Evolutionary conservation across 2,113 vertebrate genomes (phyloP).

Genomic region (Uria lomvia): DNA sequence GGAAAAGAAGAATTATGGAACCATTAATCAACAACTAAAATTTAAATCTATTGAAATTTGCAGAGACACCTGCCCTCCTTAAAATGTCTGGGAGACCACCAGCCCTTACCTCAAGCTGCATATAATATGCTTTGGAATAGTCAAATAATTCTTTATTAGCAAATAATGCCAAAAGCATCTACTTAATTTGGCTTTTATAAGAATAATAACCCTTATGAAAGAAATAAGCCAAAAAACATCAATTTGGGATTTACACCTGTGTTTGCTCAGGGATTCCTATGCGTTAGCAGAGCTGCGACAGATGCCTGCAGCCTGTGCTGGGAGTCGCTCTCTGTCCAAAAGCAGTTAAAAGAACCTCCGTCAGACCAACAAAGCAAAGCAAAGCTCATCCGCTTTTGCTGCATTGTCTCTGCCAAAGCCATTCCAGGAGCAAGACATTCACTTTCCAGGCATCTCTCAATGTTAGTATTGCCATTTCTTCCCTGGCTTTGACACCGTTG

Average conservation of each 20-base stretch:
- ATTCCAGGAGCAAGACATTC: background rate
- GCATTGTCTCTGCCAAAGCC: constrained; percentile 21
- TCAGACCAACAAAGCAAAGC: background rate
- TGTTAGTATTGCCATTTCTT: background rate
- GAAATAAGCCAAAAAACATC: background rate
- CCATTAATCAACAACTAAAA: background rate
- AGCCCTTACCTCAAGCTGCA: background rate
- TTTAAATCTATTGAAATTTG: background rate
- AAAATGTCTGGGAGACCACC: background rate
- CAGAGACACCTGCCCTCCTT: background rate
- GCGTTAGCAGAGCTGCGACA: constrained; percentile 44
- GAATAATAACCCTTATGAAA: background rate
- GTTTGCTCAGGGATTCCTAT: constrained; percentile 45
- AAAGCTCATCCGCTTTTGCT: background rate
- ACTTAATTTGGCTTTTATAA: background rate
- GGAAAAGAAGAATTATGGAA: background rate
- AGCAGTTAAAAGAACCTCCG: constrained; percentile 22
- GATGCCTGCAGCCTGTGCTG: background rate
- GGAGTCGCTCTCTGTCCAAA: constrained; percentile 29
- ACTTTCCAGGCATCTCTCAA: background rate
- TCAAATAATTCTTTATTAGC: background rate
- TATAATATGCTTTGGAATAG: background rate
- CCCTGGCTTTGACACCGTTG: background rate
- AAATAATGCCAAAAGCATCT: background rate
- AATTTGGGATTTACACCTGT: constrained; percentile 12